Base-by-base conservation (phyloP, 2,888 invertebrate genomes). In the Scaptomyza reducta region DNA sequence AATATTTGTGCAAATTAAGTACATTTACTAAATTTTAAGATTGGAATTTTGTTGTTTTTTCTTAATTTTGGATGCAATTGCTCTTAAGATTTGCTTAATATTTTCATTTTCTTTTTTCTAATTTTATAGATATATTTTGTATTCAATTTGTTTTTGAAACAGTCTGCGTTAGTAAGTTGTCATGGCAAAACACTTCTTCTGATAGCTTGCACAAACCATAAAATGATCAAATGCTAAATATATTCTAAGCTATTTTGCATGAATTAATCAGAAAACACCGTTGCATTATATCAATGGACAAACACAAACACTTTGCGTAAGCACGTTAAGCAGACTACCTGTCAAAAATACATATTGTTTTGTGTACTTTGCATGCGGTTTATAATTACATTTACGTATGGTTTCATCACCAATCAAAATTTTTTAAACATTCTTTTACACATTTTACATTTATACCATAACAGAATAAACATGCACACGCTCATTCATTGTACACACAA, bases 1-100 rank as follows among this genome's bases (percentile, higher is more conserved):
- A 57, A 22, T 53, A 65, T 42, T 56, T 47, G 38, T 50, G 53
- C 50, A 61, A 54, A 55, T 31, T 44, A 31, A 44, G 22, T 22
- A 65, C 14, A 50, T 50, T 22, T 16, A 25, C 47, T 31, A n/a
- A 54, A 44, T 50, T 33, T 55, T 45, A 13, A 46, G 13, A 45
- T 16, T 25, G 3, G 13, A 55, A 16, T 35, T 33, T 46, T 25
- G 11, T 18, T 54, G 11, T 6, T 45, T 54, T 10, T 44, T 54
- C 22, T 31, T 22, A 22, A 31, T 35, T 22, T 7, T 40, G 11
- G 18, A 40, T 16, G 11, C 11, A 49, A 6, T 29, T 35, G 25
- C 2, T 16, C 14, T 11, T 11, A 4, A 38, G 7, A 29, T 57
- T 14, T 40, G 10, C 11, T n/a, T 18, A 18, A 9, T 6, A 16